These are phyloP conservation scores for Chrysemys picta DNA, from an alignment of 2,113 vertebrate genomes.

Conservation along the genomic window DNA sequence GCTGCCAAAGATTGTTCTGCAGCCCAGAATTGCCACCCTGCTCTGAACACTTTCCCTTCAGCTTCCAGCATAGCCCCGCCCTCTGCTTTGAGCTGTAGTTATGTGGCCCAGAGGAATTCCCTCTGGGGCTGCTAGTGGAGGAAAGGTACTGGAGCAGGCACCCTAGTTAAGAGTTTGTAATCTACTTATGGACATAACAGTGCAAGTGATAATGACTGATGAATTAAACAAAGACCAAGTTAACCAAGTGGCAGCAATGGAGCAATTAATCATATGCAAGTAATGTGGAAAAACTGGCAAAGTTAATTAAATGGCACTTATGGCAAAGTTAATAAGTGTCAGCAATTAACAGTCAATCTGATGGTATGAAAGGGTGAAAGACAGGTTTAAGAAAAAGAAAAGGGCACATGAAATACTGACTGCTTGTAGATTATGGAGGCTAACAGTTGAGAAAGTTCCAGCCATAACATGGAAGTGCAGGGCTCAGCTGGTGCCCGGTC, in stretches of 20 bases:
- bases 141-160: not conserved
- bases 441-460: not conserved
- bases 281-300: not conserved
- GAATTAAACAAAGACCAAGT: not conserved
- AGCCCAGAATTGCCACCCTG: not conserved
- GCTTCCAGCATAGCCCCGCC: not conserved
- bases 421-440: not conserved
- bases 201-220: rapidly evolving
- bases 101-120: rapidly evolving
- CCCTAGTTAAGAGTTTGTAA: not conserved
- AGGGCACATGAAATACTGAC: not conserved
- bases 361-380: not conserved
- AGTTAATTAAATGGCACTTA: slow-evolving; percentile 11
- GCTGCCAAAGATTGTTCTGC: not conserved
- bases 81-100: rapidly evolving
- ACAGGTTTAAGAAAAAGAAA: not conserved
- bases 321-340: not conserved
- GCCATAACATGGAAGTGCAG: not conserved
- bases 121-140: rapidly evolving
- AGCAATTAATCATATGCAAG: slow-evolving; percentile 11
- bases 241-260: not conserved
- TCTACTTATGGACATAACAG: not conserved
- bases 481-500: not conserved
- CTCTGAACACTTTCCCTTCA: not conserved
- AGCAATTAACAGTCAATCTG: not conserved